These are phyloP conservation scores for Brachirus orientalis DNA, from an alignment of 2,113 vertebrate genomes.

Conservation along the genomic window DNA sequence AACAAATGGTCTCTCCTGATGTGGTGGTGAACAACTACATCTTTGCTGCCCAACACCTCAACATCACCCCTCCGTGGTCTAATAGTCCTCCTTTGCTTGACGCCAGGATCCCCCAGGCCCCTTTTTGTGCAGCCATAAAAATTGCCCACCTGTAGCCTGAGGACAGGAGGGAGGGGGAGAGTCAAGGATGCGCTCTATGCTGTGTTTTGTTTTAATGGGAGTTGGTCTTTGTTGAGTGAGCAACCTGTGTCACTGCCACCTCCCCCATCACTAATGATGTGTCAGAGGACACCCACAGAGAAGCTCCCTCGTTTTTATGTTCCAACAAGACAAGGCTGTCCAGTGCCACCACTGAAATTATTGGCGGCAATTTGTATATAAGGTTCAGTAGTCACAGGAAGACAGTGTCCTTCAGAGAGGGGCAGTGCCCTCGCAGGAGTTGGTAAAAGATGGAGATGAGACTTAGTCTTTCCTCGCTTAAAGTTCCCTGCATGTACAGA, in stretches of 20 bases:
- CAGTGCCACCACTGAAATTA: constrained; percentile 32
- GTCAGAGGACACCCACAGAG: constrained; percentile 69
- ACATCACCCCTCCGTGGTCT: constrained; percentile 45
- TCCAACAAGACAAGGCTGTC: constrained; percentile 20
- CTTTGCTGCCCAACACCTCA: constrained; percentile 33
- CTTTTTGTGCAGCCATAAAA: constrained; percentile 72
- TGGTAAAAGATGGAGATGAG: constrained; percentile 38
- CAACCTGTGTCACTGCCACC: constrained; percentile 64
- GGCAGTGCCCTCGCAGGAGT: constrained; percentile 28
- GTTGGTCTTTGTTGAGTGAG: constrained; percentile 67
- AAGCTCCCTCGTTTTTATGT: constrained; percentile 17
- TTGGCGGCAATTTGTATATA: constrained; percentile 53
- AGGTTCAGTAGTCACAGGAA: constrained; percentile 33
- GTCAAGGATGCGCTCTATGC: constrained; percentile 14
- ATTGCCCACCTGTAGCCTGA: constrained; percentile 83
- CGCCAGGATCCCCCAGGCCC: constrained; percentile 68
- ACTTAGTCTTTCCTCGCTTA: background rate
- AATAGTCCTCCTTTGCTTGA: constrained; percentile 74
- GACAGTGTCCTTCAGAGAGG: constrained; percentile 44
- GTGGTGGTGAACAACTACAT: background rate
- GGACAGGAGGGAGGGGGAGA: constrained; percentile 18
- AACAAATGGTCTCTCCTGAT: constrained; percentile 61
- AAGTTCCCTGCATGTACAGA: constrained; percentile 17
- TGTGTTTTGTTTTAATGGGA: constrained; percentile 53
- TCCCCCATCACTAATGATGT: constrained; percentile 65